A percentile compares a stretch with the other conserved stretches of the same genome.
Conservation (phyloP, 2,797 vertebrate genomes). For the Cyclura pinguis region DNA sequence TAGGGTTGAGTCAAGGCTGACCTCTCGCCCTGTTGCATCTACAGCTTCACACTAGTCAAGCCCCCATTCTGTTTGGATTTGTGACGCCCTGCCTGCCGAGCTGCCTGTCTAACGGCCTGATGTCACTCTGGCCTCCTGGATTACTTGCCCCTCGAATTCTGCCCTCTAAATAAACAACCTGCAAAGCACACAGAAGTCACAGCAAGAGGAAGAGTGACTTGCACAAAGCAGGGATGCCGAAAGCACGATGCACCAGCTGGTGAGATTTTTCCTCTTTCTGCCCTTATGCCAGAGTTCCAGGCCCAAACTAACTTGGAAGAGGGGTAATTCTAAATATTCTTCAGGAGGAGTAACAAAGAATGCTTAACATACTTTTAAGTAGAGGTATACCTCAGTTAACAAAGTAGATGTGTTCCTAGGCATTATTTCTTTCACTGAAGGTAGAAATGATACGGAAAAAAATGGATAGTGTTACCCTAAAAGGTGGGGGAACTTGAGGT, state of each 20-base stretch:
- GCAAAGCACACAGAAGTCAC: neutral
- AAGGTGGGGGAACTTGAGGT: no score
- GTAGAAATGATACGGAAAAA: no score
- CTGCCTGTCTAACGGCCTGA: neutral
- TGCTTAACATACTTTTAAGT: neutral
- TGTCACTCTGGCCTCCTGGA: neutral
- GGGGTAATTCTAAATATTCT: neutral
- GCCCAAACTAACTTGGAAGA: neutral
- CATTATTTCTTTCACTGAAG: no score
- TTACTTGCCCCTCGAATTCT: neutral
- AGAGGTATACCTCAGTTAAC: neutral
- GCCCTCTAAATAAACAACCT: neutral
- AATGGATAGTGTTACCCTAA: no score
- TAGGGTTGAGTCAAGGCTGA: neutral
- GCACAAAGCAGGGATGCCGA: neutral
- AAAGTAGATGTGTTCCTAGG: no score
- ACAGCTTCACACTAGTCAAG: neutral
- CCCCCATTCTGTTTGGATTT: neutral
- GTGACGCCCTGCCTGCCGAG: neutral
- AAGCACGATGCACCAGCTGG: neutral
- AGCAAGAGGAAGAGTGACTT: neutral
- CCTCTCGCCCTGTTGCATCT: neutral
- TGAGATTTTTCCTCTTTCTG: neutral
- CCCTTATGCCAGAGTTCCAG: neutral
- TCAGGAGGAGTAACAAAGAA: neutral